phyloP scores from a whole-genome alignment of 2,888 invertebrate species.

The Phorcus lineatus region DNA sequence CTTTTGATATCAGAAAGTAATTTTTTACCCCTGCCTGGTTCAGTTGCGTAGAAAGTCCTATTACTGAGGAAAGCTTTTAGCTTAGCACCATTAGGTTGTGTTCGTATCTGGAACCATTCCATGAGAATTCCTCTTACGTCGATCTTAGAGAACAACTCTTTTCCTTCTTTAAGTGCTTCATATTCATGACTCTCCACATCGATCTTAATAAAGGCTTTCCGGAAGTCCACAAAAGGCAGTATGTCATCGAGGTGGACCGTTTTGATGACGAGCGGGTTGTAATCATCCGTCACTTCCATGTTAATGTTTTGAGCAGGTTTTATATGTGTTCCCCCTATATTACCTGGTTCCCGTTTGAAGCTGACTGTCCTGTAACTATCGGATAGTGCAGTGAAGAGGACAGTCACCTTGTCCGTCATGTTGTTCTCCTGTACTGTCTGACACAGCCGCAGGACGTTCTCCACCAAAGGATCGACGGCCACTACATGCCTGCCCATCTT shows the following conservation, averaged over 20 bases:
- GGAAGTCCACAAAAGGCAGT: not conserved
- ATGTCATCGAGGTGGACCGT: not conserved
- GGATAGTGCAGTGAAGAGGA: not conserved
- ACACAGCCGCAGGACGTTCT: slow-evolving; percentile 6
- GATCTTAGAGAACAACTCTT: not conserved
- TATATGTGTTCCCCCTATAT: not conserved
- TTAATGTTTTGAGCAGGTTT: not conserved
- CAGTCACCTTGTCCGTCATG: not conserved
- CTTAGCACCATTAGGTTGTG: not conserved
- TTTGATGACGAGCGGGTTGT: not conserved
- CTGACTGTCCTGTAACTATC: not conserved
- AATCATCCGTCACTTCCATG: not conserved
- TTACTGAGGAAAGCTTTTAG: not conserved
- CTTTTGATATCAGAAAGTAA: not conserved
- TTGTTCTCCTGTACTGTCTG: not conserved
- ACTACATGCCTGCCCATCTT: not conserved
- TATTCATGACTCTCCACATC: slow-evolving; percentile 11
- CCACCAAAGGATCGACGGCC: slow-evolving; percentile 9
- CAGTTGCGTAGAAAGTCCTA: not conserved
- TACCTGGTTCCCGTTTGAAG: not conserved
- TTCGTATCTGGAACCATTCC: slow-evolving; percentile 1
- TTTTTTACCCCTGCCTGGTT: not conserved
- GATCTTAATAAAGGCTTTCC: slow-evolving; percentile 4
- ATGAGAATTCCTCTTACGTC: not conserved
- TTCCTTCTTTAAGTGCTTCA: not conserved